Evolutionary conservation across 2,888 invertebrate genomes (phyloP), one percentile per base, ranked within the genome.

Genomic region (Xanthorhoe designata): DNA sequence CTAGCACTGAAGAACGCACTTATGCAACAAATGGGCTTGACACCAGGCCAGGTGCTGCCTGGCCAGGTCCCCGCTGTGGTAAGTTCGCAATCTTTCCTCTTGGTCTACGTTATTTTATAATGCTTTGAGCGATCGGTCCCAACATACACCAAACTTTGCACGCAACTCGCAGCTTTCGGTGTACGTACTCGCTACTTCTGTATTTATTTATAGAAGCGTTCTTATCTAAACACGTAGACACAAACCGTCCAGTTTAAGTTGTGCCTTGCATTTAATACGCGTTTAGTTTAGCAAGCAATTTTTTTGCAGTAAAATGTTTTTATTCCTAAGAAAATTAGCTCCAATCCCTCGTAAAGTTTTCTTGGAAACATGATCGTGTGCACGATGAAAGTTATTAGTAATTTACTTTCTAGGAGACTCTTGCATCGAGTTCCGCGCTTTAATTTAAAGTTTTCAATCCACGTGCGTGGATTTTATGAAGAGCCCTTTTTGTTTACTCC

Each of bases 1-100:
- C 96, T 99, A 94, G 99, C 99, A 86, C 95, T 99, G 93, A 99
- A 99, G 95, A 99, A 99, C 95, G 98, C 98, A 82, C 95, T 98
- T 86, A 98, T 98, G 97, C 98, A 98, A 95, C 98, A 98, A 94
- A 97, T 98, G 98, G 98, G 98, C 85, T 95, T 98, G 83, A 96
- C 97, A 86, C 98, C 98, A 77, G 97, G 98, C 89, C 98, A 98
- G 94, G 96, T 98, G 85, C 95, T 98, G 90, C 97, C 98, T 92
- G 98, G 98, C 91, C 98, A 98, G 95, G 97, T 98, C 90, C 98
- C 97, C 89, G 87, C 97, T 87, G 98, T 98, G 96, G 98, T 98
- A 94, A 97, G 98, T 95, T 72, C 69, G 66, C 61, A 60, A 53
- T 66, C 61, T 63, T 64, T 70, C 58, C 59, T 60, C 62, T 55